A percentile compares a stretch with the other conserved stretches of the same genome.
Evolutionary conservation across 2,797 vertebrate species (phyloP).

Genomic region (Poeciliopsis infans): DNA sequence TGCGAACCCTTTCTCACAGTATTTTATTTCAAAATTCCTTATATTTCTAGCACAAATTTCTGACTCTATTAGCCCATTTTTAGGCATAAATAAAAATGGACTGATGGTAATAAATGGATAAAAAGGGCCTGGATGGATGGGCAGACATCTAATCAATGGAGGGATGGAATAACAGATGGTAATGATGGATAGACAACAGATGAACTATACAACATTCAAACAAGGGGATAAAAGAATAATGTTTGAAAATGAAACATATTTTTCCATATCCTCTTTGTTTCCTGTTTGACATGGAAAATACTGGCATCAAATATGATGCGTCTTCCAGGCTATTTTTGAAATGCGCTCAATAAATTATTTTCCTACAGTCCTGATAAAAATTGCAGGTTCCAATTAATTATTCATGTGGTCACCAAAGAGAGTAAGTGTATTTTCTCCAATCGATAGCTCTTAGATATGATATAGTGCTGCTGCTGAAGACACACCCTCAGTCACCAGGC

Average conservation of each 20-base stretch:
- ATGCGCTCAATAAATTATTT: slow-evolving; percentile 30
- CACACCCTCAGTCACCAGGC: slow-evolving; percentile 66
- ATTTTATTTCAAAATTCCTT: background rate
- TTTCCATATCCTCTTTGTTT: background rate
- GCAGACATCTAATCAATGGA: background rate
- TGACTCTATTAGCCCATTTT: background rate
- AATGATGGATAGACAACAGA: background rate
- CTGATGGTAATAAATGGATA: too few species aligned
- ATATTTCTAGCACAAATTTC: background rate
- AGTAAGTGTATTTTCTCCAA: slow-evolving; percentile 81
- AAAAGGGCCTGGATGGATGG: background rate
- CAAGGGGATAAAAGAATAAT: background rate
- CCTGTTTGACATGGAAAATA: background rate
- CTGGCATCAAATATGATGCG: background rate
- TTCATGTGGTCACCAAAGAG: slow-evolving; percentile 81
- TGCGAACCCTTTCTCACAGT: background rate
- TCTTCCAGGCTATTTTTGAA: slow-evolving; percentile 2
- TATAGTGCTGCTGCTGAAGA: slow-evolving; percentile 73
- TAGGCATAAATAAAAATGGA: background rate
- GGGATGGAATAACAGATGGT: background rate
- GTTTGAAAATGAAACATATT: background rate
- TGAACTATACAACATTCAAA: background rate
- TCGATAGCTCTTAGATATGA: slow-evolving; percentile 90
- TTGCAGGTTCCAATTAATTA: slow-evolving; percentile 83
- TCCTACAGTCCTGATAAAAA: slow-evolving; percentile 54